Evolutionary conservation across 2,113 vertebrate species (phyloP).

Genomic region (Paratilapia polleni): DNA sequence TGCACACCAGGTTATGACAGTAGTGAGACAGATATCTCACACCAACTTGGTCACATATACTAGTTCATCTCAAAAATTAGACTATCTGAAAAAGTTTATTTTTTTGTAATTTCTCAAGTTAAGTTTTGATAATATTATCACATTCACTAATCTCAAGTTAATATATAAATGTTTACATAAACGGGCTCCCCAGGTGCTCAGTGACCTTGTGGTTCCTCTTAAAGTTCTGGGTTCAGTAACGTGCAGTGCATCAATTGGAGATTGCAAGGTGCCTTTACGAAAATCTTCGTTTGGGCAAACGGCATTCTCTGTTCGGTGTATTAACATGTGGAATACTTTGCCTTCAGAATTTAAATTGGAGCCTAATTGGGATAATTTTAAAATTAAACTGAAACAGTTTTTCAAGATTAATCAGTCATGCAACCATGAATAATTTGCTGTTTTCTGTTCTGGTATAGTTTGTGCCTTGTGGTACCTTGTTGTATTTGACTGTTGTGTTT

Average conservation of each 20-base stretch:
- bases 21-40: no score
- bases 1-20: no score
- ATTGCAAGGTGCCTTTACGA: neutral
- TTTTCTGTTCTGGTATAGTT: no score
- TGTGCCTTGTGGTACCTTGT: no score
- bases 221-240: neutral
- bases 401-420: no score
- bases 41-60: no score
- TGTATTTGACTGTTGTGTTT: no score
- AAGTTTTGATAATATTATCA: neutral
- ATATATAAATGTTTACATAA: neutral
- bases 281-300: neutral
- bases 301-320: neutral
- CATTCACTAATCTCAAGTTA: neutral
- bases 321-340: neutral
- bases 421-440: no score
- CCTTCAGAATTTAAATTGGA: neutral
- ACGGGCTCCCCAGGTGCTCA: neutral
- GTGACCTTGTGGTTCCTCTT: neutral
- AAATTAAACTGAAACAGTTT: neutral
- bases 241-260: neutral
- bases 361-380: accelerated
- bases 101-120: no score
- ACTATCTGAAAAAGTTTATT: no score
- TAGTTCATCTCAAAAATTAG: neutral